Percentiles rank a stretch among this genome's conserved stretches.
These are phyloP conservation scores for Dione juno DNA, from an alignment of 2,888 invertebrate species.

Conservation along the genomic window DNA sequence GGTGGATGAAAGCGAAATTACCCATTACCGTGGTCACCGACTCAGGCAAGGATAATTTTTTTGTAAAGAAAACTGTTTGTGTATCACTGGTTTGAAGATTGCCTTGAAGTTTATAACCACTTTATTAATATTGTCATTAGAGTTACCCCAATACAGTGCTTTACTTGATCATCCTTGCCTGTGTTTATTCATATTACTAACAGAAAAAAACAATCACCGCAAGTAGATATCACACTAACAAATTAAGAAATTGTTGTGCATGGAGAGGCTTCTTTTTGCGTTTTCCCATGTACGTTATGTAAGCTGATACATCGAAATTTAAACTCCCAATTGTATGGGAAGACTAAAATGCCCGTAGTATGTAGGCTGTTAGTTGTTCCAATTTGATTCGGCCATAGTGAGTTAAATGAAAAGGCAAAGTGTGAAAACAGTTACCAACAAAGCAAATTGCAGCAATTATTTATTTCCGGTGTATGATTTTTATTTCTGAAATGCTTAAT, in stretches of 20 bases:
- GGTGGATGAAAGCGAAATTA: constrained; percentile 95
- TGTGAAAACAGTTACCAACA: constrained; percentile 12
- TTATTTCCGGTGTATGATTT: constrained; percentile 16
- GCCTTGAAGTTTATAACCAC: constrained; percentile 81
- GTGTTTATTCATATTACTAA: constrained; percentile 83
- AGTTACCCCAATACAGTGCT: constrained; percentile 83
- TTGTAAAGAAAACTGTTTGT: constrained; percentile 83
- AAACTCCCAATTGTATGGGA: constrained; percentile 44
- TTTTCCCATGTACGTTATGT: constrained; percentile 49
- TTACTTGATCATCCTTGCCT: constrained; percentile 85
- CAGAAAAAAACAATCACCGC: constrained; percentile 70
- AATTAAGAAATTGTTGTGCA: constrained; percentile 65
- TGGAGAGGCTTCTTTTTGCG: constrained; percentile 67
- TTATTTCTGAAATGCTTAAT: constrained; percentile 18
- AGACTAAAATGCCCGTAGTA: constrained; percentile 20
- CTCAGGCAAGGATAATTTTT: constrained; percentile 84
- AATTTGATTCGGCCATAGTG: constrained; percentile 1
- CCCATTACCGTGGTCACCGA: constrained; percentile 85
- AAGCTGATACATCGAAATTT: constrained; percentile 44
- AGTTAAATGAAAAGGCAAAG: constrained; percentile 22
- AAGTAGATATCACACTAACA: constrained; percentile 77
- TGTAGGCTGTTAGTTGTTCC: constrained; percentile 20
- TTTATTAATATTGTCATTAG: constrained; percentile 79
- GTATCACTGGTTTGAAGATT: constrained; percentile 81
- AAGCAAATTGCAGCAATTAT: constrained; percentile 4